Evolutionary conservation across 2,888 invertebrate species (phyloP).

Genomic region (Allygus modestus): DNA sequence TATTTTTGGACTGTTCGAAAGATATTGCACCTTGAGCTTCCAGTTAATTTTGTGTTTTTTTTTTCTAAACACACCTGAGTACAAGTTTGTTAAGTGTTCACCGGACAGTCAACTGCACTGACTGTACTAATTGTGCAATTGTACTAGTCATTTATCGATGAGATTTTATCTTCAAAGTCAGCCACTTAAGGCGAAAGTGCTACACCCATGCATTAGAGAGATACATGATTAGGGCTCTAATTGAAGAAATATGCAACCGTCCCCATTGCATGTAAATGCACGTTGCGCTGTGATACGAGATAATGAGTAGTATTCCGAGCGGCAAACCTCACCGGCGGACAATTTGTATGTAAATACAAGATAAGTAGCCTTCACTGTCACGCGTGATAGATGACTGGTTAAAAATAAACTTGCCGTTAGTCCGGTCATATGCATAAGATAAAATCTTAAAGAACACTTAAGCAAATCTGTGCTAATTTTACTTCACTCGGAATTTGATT

Average conservation of each 20-base stretch:
- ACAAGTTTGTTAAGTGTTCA: no score
- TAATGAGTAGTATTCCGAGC: not conserved
- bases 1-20: no score
- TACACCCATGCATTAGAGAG: not conserved
- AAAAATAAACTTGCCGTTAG: not conserved
- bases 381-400: not conserved
- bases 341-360: not conserved
- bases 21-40: no score
- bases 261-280: not conserved
- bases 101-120: no score
- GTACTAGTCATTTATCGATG: not conserved
- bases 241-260: not conserved
- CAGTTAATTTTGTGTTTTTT: no score
- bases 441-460: no score
- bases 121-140: no score
- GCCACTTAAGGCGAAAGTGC: not conserved
- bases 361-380: not conserved
- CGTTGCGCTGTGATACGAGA: not conserved
- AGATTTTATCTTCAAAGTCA: not conserved
- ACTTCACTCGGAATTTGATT: no score
- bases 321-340: not conserved
- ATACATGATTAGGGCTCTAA: not conserved
- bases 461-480: no score
- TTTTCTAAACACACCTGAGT: no score
- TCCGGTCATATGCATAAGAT: no score